These are phyloP conservation scores for Galaxea fascicularis DNA, from an alignment of 92 coral and sea anemone species.

Conservation along the genomic window DNA sequence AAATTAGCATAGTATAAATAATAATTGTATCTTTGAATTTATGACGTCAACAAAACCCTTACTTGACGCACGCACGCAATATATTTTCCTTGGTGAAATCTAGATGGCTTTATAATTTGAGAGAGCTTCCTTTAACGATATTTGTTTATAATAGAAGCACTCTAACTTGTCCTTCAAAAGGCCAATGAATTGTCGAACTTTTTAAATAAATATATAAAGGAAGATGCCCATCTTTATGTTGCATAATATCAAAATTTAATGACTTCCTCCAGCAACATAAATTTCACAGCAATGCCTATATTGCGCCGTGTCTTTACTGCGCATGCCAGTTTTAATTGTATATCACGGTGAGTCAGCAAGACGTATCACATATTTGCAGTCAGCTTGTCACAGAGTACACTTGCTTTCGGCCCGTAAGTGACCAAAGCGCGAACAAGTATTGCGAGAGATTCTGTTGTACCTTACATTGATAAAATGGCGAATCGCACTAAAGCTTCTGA, in stretches of 20 bases:
- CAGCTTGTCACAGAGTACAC: not conserved
- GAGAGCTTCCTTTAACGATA: not conserved
- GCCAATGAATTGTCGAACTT: not conserved
- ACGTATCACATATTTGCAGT: too few species aligned
- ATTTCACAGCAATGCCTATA: not conserved
- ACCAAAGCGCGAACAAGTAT: not conserved
- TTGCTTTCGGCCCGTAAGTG: not conserved
- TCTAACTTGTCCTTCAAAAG: not conserved
- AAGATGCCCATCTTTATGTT: not conserved
- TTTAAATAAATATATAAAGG: too few species aligned
- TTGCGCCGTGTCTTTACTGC: not conserved
- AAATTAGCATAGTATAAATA: too few species aligned
- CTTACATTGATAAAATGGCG: conserved; percentile 49
- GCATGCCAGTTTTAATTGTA: conserved; percentile 1
- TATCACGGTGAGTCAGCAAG: conserved; percentile 17
- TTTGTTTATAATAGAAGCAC: not conserved
- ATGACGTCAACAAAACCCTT: too few species aligned
- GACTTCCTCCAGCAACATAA: not conserved
- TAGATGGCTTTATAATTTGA: not conserved
- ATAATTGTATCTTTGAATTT: too few species aligned
- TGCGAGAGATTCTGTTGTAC: not conserved
- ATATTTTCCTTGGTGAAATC: not conserved
- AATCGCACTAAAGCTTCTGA: conserved; percentile 80
- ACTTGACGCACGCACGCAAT: too few species aligned
- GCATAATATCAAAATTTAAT: not conserved